Base-by-base conservation (phyloP, 2,113 vertebrate genomes). In the Boulengeromyrus knoepffleri region DNA sequence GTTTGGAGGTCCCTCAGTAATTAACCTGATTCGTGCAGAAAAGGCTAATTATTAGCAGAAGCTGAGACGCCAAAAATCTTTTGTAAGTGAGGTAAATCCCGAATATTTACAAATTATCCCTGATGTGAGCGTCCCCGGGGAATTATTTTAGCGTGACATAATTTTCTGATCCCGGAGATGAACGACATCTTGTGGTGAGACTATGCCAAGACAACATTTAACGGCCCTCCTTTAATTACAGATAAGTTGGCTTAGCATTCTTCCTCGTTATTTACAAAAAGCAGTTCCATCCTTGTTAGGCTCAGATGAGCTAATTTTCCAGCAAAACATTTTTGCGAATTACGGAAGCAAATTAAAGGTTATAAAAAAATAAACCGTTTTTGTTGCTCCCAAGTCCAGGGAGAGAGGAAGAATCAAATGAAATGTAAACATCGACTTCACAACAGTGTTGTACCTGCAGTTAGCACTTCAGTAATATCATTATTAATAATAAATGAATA, bases 131-230 rank as follows among this genome's bases (percentile, higher is more conserved):
- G 46, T 52, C 27, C 85, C 47, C 21, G 21, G 12, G 3, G 66
- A 47, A 39, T 80, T 12, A 56, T 80, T 56, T 27, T 53, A 5
- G 13, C 24, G 5, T 31, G 24, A 27, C 88, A 15, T 24, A 1
- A 10, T 74, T 58, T 31, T 5, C 56, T 90, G 42, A 8, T 88
- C 56, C 50, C 74, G 91, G 91, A 88, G 91, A 91, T 91, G 92
- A 52, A 88, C 94, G 96, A 93, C 95, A 95, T 88, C 95, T 96
- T 93, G 94, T 95, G 95, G 94, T 50, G 27, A 89, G 70, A 89
- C 21, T 46, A 39, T 47, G 77, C 56, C 58, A 91, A 47, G 88
- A 31, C 53, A 85, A 85, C 88, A 88, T 49, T 84, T 87, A 87
- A 62, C 27, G 21, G 27, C 3, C 3, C 10, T 84, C 47, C 77